Evolutionary conservation across 2,797 vertebrate species (phyloP).

Genomic region (Danio choprae): DNA sequence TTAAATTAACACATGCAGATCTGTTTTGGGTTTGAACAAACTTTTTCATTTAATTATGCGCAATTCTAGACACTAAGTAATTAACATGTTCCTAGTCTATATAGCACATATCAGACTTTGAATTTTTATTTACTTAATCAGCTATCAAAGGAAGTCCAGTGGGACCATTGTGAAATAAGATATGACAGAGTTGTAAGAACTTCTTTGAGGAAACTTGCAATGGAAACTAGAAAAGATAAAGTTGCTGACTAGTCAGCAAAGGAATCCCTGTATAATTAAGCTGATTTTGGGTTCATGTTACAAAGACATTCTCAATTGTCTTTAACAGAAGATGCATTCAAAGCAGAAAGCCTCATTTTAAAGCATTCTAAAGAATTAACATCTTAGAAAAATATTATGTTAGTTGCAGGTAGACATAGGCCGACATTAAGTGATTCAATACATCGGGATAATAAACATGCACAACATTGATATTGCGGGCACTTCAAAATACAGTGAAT

Average conservation of each 20-base stretch:
- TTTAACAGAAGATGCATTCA: constrained; percentile 4
- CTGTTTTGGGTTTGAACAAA: constrained; percentile 25
- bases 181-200: constrained; percentile 9
- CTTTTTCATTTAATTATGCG: constrained; percentile 22
- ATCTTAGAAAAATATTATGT: too few species aligned
- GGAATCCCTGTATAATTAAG: neutral
- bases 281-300: constrained; percentile 10
- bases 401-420: too few species aligned
- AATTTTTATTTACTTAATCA: constrained; percentile 20
- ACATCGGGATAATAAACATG: too few species aligned
- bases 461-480: too few species aligned
- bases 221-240: constrained; percentile 1
- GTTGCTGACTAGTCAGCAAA: constrained; percentile 8
- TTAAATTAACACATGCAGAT: constrained; percentile 33
- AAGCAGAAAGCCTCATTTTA: too few species aligned
- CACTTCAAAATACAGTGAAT: too few species aligned
- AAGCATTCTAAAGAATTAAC: too few species aligned
- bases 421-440: too few species aligned
- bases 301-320: neutral
- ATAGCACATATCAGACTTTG: constrained; percentile 31
- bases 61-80: constrained; percentile 22
- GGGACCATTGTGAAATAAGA: constrained; percentile 27
- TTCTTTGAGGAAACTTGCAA: constrained; percentile 36
- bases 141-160: neutral
- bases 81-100: constrained; percentile 34